Conservation (phyloP, 2,797 vertebrate genomes). For the Ficedula albicollis region DNA sequence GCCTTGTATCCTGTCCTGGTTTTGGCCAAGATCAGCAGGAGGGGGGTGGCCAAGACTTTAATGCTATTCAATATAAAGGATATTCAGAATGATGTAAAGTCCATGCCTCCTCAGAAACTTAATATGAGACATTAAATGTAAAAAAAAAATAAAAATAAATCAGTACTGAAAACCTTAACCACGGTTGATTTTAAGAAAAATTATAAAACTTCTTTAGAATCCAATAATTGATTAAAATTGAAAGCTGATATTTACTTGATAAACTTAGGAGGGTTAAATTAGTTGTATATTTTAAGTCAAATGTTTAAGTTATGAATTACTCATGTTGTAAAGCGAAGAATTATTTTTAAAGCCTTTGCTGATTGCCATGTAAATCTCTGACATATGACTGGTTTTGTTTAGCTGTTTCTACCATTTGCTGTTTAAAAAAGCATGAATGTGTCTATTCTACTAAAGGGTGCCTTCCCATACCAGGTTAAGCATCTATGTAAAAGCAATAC, state of each 20-base stretch:
- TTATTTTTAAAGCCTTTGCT: neutral
- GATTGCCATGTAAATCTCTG: neutral
- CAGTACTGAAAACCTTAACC: neutral
- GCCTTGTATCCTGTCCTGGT: neutral
- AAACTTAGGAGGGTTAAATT: neutral
- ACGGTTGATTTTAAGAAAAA: neutral
- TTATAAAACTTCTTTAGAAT: neutral
- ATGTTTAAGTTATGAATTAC: neutral
- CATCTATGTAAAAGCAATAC: neutral
- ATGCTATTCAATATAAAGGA: neutral
- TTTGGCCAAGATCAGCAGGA: neutral
- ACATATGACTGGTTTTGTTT: neutral
- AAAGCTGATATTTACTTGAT: neutral
- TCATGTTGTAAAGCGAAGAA: neutral
- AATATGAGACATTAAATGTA: neutral
- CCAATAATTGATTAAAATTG: neutral
- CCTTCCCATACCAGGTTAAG: neutral
- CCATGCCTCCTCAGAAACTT: neutral
- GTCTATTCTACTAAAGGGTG: neutral
- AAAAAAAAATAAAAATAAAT: neutral
- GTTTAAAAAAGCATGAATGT: neutral
- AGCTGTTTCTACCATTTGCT: neutral
- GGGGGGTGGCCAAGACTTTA: rapidly evolving
- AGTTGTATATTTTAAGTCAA: neutral
- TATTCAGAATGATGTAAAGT: neutral